Evolutionary conservation across 2,797 vertebrate genomes (phyloP).

Genomic region (Spinus olivaceus): DNA sequence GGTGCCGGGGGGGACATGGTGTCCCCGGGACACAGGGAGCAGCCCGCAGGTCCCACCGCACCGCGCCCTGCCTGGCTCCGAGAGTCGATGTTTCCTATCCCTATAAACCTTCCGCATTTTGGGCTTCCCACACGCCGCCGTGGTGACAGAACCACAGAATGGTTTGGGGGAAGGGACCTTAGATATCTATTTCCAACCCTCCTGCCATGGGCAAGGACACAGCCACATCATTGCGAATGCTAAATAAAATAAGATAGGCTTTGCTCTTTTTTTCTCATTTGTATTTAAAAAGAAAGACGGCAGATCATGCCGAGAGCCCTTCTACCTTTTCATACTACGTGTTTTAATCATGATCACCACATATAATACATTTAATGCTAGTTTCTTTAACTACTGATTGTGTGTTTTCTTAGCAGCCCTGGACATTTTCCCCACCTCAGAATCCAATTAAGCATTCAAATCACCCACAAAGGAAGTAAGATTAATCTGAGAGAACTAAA

Average conservation of each 20-base stretch:
- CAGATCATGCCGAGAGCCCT: neutral
- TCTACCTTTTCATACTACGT: neutral
- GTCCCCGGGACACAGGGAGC: neutral
- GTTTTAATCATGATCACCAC: neutral
- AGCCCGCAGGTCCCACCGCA: fast-evolving
- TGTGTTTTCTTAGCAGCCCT: neutral
- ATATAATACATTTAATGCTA: neutral
- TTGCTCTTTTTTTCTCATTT: neutral
- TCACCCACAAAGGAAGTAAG: neutral
- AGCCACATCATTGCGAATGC: neutral
- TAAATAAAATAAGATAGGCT: neutral
- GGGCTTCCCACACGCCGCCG: neutral
- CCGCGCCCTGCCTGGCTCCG: neutral
- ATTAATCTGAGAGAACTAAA: neutral
- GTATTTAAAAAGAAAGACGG: neutral
- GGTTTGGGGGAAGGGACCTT: neutral
- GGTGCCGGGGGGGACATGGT: neutral
- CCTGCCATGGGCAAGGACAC: neutral
- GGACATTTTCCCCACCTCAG: neutral
- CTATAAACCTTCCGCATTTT: fast-evolving
- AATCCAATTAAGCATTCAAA: neutral
- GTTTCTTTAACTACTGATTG: neutral
- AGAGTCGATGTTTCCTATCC: neutral
- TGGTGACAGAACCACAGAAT: neutral
- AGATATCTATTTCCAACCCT: neutral